A percentile compares a stretch with the other conserved stretches of the same genome.
These are phyloP conservation scores for Lagodon rhomboides DNA, from an alignment of 2,797 vertebrate species.

Conservation along the genomic window DNA sequence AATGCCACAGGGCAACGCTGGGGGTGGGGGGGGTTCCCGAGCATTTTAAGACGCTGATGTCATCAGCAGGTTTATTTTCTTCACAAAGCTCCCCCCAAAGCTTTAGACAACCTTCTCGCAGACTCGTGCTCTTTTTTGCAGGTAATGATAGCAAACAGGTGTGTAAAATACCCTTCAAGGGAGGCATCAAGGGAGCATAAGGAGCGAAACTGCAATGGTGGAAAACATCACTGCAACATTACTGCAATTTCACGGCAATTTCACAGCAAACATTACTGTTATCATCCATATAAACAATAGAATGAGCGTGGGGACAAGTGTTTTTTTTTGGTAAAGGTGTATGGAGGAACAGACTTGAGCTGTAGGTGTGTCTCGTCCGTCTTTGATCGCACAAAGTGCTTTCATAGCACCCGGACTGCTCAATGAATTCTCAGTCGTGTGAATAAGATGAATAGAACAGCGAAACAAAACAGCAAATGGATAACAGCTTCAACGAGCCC, in stretches of 20 bases:
- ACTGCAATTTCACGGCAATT: background rate
- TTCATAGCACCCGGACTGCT: background rate
- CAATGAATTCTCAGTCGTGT: slow-evolving; percentile 1
- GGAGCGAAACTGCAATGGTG: background rate
- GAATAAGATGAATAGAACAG: background rate
- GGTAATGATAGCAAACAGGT: background rate
- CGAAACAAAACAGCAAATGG: background rate
- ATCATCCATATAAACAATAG: background rate
- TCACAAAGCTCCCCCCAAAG: slow-evolving; percentile 1
- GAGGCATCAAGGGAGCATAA: background rate
- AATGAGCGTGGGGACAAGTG: background rate
- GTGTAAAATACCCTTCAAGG: background rate
- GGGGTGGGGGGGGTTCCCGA: too few species aligned
- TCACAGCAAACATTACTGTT: background rate
- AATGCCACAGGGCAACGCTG: too few species aligned
- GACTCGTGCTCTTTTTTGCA: background rate
- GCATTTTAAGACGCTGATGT: background rate
- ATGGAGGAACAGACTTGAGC: background rate
- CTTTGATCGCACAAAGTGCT: background rate
- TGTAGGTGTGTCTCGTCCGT: background rate
- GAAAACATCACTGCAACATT: background rate
- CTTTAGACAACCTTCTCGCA: background rate
- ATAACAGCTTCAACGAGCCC: background rate
- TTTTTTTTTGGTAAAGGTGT: background rate
- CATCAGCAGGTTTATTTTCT: background rate